Base-by-base conservation (phyloP, 1,140 invertebrate genomes). In the Drosophila parabipectinata region DNA sequence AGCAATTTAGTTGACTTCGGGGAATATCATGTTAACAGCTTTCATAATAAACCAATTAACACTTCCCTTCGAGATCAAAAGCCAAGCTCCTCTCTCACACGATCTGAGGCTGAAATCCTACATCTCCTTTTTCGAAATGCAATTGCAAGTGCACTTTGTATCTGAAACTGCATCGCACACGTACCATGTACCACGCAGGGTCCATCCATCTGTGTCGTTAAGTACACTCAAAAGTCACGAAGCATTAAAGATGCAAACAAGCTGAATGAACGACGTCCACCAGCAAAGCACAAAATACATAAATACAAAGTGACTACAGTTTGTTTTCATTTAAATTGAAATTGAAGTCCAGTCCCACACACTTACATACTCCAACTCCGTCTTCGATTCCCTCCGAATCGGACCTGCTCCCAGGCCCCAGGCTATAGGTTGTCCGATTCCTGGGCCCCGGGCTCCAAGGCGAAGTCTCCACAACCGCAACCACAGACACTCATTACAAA, bases 311-410 rank as follows among this genome's bases (percentile, higher is more conserved):
- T 87, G 82, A 80, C 83, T 51, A 79, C 83, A 87, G 83, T 87
- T 88, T 87, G 82, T 87, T 87, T 87, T 87, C 83, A 87, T 87
- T 87, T 87, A 87, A 87, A 87, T 87, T 87, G 82, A 87, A 87
- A 87, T 87, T 87, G 76, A 87, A 87, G 83, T 87, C 72, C 64
- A 45, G 51, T 14, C 52, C 61, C 74, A 69, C 69, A 34, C 45
- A 34, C 18, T 34, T 32, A 32, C 50, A 48, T 50, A 57, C 62
- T 50, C 10, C 52, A 55, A 44, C 72, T 58, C n/a, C 39, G 30
- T 44, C 57, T 61, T 15, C 37, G 21, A 47, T 59, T 30, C 58
- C 12, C 12, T 41, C 21, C 44, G 15, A 53, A 52, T 37, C 59
- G 34, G 37, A 50, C 34, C 7, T 15, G 26, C 32, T 14, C 8